Evolutionary conservation across 2,113 vertebrate species (phyloP).

Genomic region (Laterallus jamaicensis): DNA sequence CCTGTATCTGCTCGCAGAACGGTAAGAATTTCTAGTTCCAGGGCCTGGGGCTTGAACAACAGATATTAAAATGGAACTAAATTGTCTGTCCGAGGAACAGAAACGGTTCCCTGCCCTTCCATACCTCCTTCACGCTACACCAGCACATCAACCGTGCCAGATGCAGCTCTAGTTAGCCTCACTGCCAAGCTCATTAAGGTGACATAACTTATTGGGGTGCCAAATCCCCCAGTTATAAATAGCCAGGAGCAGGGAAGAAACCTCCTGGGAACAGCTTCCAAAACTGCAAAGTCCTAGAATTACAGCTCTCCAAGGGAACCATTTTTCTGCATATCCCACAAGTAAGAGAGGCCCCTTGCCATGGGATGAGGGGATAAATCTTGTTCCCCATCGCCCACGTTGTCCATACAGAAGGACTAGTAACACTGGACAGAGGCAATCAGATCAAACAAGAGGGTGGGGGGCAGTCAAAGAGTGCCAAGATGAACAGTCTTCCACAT

Average conservation of each 20-base stretch:
- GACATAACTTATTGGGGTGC: neutral
- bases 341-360: neutral
- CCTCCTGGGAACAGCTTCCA: neutral
- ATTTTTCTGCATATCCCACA: neutral
- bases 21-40: neutral
- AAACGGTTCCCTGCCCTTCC: fast-evolving
- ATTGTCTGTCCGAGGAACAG: neutral
- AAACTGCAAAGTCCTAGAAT: neutral
- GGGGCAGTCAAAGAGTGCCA: neutral
- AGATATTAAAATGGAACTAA: no score
- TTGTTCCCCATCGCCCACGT: fast-evolving
- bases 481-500: neutral
- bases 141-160: fast-evolving
- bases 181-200: neutral
- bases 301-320: neutral
- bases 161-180: fast-evolving
- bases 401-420: no score
- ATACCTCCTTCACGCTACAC: fast-evolving
- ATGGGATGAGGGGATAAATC: neutral
- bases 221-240: fast-evolving
- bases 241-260: neutral
- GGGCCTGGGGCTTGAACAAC: neutral
- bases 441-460: neutral
- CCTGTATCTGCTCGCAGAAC: no score
- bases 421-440: fast-evolving